These are phyloP conservation scores for Troides oblongomaculatus DNA, from an alignment of 2,888 invertebrate species.

Conservation along the genomic window DNA sequence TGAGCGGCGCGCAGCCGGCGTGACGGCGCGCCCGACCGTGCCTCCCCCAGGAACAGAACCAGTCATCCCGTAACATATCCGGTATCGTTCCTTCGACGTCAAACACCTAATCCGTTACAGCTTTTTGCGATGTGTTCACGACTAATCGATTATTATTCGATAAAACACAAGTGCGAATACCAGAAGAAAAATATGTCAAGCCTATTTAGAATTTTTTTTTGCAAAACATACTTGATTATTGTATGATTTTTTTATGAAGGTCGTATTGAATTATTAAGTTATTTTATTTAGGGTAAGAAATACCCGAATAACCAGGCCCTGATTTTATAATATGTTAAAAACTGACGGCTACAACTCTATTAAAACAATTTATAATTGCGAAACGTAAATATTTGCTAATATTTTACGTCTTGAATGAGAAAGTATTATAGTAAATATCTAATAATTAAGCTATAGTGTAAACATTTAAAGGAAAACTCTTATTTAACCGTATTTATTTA, in stretches of 20 bases:
- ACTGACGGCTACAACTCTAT: no score
- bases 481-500: background rate
- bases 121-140: slow-evolving; percentile 24
- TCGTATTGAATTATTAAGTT: no score
- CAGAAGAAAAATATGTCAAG: background rate
- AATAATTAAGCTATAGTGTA: background rate
- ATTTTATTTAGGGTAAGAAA: no score
- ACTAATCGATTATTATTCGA: slow-evolving; percentile 16
- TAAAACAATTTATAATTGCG: no score
- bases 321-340: no score
- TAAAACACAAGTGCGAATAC: background rate
- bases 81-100: slow-evolving; percentile 43
- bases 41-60: slow-evolving; percentile 57
- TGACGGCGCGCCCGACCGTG: slow-evolving; percentile 62
- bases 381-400: no score
- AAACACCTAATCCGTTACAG: slow-evolving; percentile 19
- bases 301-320: no score
- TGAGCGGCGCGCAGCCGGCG: slow-evolving; percentile 47
- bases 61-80: slow-evolving; percentile 50
- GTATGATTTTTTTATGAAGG: no score
- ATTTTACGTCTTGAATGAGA: background rate
- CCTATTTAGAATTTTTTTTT: no score
- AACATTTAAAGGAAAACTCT: background rate
- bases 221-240: no score
- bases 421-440: background rate